Conservation (phyloP, 2,797 vertebrate genomes). For the Falco concolor region DNA sequence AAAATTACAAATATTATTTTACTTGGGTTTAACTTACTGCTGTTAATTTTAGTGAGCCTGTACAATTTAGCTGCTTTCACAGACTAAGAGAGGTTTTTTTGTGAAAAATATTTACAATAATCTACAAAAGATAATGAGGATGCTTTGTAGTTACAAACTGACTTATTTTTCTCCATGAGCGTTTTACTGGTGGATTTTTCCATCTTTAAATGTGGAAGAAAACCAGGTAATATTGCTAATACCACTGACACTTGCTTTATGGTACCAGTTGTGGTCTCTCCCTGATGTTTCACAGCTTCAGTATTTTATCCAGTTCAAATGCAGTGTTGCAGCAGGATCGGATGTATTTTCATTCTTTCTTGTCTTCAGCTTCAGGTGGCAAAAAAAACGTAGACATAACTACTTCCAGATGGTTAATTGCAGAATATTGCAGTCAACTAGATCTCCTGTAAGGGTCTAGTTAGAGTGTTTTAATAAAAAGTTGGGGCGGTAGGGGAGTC, state of each 20-base stretch:
- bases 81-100: neutral
- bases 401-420: slow-evolving; percentile 20
- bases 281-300: neutral
- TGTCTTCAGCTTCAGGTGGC: slow-evolving; percentile 59
- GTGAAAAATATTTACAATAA: neutral
- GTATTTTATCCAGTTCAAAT: slow-evolving; percentile 18
- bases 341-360: slow-evolving; percentile 41
- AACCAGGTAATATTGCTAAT: neutral
- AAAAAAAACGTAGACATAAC: slow-evolving; percentile 42
- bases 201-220: neutral
- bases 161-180: neutral
- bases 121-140: neutral
- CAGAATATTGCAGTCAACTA: slow-evolving; percentile 42
- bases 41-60: neutral
- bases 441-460: slow-evolving; percentile 13
- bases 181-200: neutral
- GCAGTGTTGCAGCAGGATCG: slow-evolving; percentile 38
- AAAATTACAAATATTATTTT: neutral
- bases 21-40: neutral
- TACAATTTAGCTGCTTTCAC: neutral
- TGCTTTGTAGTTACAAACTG: neutral
- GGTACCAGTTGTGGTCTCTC: neutral
- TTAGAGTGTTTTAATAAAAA: neutral
- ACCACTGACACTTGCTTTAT: neutral
- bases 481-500: neutral